Base-by-base conservation (phyloP, 2,797 vertebrate genomes). In the Molossus molossus region DNA sequence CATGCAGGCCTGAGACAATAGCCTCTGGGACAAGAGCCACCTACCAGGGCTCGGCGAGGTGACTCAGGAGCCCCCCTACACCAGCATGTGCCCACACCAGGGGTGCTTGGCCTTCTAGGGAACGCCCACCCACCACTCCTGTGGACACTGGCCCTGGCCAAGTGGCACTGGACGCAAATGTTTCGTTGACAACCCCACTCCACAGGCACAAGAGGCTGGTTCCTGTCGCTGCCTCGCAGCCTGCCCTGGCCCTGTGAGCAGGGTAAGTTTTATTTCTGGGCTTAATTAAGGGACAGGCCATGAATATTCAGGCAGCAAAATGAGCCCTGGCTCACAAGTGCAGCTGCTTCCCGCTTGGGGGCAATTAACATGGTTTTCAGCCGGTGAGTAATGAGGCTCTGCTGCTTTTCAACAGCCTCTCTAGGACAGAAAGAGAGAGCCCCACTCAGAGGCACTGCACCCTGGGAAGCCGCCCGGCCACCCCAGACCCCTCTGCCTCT, bases 251-350 rank as follows among this genome's bases (percentile, higher is more conserved):
- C 97, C 97, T 53, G 84, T 65, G 65, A 88, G 65, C 81, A 62
- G 77, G 91, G 93, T 93, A 97, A 92, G 96, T 97, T 96, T 97
- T 96, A 97, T 97, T 98, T 97, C 98, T 98, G 97, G 94, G 97
- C 97, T 98, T 98, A 98, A 98, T 98, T 98, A 98, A 97, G 96
- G 97, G 95, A 93, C 95, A 92, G 86, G 86, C 40, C 96, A 98
- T 98, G 98, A 98, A 98, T 98, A 98, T 98, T 98, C 98, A 98
- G 98, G 94, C 82, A 93, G 95, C 96, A 94, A 97, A 98, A 98
- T 94, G 96, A 97, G 97, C 85, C 91, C 93, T 2, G 55, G 84
- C 95, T 97, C 95, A 93, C 87, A 90, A 97, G 96, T 88, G 95
- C 91, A 95, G 97, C 96, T 96, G 97, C 96, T 93, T 97, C 96